phyloP scores from a whole-genome alignment of 2,888 invertebrate species.

The Adelphocoris suturalis region DNA sequence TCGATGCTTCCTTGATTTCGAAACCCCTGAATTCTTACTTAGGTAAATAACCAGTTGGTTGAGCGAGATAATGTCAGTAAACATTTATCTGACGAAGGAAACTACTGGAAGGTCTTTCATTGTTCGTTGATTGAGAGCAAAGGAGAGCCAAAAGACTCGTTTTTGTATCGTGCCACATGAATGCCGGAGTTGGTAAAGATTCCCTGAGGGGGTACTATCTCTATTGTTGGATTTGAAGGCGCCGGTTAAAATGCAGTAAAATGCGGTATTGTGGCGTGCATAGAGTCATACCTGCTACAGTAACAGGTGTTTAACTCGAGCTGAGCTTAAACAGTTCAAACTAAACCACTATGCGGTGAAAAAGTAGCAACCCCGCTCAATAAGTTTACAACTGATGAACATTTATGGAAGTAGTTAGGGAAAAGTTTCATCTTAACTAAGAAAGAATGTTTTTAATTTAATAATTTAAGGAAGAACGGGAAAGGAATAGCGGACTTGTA shows the following conservation, averaged over 20 bases:
- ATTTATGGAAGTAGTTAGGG: too few species aligned
- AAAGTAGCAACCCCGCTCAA: too few species aligned
- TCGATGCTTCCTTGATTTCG: too few species aligned
- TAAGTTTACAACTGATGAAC: too few species aligned
- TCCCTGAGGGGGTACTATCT: neutral
- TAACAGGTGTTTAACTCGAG: neutral
- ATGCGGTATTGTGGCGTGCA: constrained; percentile 24
- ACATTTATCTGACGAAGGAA: neutral
- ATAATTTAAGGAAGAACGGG: too few species aligned
- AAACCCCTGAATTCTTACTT: too few species aligned
- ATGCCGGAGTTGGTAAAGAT: neutral
- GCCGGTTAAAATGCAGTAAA: constrained; percentile 2
- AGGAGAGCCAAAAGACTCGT: neutral
- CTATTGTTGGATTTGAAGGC: neutral
- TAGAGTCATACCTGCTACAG: neutral
- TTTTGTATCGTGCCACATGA: constrained; percentile 25
- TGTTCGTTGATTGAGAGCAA: constrained; percentile 23
- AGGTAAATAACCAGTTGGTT: too few species aligned
- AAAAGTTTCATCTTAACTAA: too few species aligned
- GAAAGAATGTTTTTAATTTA: too few species aligned
- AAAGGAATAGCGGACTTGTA: too few species aligned
- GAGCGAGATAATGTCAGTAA: too few species aligned
- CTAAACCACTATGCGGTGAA: neutral
- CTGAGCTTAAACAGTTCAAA: neutral
- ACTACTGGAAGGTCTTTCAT: neutral